phyloP scores from a whole-genome alignment of 2,888 invertebrate species.

The Troilus luridus region DNA sequence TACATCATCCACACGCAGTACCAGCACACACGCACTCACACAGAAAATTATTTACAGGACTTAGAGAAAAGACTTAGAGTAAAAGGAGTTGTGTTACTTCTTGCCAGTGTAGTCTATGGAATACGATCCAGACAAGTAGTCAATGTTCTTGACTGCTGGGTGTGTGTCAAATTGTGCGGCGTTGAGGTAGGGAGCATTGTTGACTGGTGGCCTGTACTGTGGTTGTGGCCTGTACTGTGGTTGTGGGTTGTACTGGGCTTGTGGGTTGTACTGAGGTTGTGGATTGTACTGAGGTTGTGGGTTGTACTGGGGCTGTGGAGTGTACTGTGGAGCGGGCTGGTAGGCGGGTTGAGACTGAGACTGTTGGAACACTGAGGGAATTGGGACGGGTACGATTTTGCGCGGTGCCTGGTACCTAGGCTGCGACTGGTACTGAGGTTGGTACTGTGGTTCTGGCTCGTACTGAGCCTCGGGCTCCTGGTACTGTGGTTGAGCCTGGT shows the following conservation, averaged over 20 bases:
- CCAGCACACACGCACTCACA: constrained; percentile 50
- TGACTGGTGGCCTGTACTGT: constrained; percentile 66
- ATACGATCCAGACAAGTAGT: constrained; percentile 83
- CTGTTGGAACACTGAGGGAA: constrained; percentile 38
- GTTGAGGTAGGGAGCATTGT: constrained; percentile 64
- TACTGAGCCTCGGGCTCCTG: constrained; percentile 61
- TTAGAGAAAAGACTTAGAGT: constrained; percentile 43
- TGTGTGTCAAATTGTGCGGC: constrained; percentile 73
- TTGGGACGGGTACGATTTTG: constrained; percentile 63
- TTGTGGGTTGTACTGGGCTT: constrained; percentile 66
- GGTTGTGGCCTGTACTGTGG: constrained; percentile 66
- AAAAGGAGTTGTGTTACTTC: constrained; percentile 65
- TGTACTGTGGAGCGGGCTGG: constrained; percentile 66
- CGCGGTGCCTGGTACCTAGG: constrained; percentile 61
- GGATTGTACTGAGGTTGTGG: constrained; percentile 65
- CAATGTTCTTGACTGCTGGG: constrained; percentile 79
- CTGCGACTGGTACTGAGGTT: constrained; percentile 65
- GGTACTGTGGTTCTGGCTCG: constrained; percentile 62
- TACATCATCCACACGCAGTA: constrained; percentile 47
- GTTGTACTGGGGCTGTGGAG: constrained; percentile 65
- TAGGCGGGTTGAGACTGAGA: constrained; percentile 66
- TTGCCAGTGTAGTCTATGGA: constrained; percentile 79
- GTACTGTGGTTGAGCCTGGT: constrained; percentile 60
- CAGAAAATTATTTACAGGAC: constrained; percentile 55
- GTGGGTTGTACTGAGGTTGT: constrained; percentile 59